A percentile compares a stretch with the other conserved stretches of the same genome.
These are phyloP conservation scores for Steinernema feltiae DNA, from an alignment of 1,140 invertebrate genomes.

Conservation along the genomic window DNA sequence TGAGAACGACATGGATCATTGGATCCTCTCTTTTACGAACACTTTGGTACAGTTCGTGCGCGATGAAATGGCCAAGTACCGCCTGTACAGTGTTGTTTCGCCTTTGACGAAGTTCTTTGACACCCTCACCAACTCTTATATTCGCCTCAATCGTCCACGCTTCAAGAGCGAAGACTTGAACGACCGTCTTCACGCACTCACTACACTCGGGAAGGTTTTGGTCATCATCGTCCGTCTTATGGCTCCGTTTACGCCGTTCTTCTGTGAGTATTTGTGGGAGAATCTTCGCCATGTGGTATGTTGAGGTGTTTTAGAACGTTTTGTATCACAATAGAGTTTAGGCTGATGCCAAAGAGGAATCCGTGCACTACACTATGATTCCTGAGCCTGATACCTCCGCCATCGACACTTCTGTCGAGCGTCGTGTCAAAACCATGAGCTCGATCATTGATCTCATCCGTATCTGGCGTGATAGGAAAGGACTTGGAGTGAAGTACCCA, in stretches of 20 bases:
- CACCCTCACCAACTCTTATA: conserved; percentile 96
- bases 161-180: conserved; percentile 65
- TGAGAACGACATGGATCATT: conserved; percentile 86
- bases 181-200: conserved; percentile 77
- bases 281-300: conserved; percentile 65
- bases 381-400: conserved; percentile 62
- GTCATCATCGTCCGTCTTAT: conserved; percentile 77
- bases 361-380: conserved; percentile 48
- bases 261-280: conserved; percentile 92
- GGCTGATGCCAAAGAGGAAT: conserved; percentile 65
- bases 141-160: conserved; percentile 85
- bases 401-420: conserved; percentile 80
- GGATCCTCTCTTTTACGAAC: conserved; percentile 93
- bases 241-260: conserved; percentile 92
- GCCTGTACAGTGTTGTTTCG: conserved; percentile 88
- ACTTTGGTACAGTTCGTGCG: conserved; percentile 79
- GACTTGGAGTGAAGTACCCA: conserved; percentile 70
- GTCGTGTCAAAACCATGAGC: conserved; percentile 84
- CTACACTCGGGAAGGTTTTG: conserved; percentile 80
- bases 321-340: not conserved
- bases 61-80: conserved; percentile 82
- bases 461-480: conserved; percentile 78
- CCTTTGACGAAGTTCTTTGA: conserved; percentile 88
- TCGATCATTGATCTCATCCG: conserved; percentile 86
- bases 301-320: not conserved